Evolutionary conservation across 2,888 invertebrate species (phyloP).

Genomic region (Drosophila algonquin): DNA sequence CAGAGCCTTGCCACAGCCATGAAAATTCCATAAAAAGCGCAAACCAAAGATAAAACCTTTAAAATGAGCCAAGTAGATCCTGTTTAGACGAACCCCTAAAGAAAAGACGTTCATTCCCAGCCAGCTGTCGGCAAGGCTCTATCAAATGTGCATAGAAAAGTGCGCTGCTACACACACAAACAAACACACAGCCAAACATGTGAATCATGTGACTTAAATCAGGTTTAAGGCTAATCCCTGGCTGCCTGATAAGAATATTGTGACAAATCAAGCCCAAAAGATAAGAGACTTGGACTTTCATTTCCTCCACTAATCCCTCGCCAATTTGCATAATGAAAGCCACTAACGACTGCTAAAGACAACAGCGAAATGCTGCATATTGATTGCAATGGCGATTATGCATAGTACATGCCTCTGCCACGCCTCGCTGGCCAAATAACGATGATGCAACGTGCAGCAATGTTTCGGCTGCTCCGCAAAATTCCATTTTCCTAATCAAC

Average conservation of each 20-base stretch:
- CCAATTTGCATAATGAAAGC: not conserved
- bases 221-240: no score
- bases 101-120: no score
- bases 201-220: no score
- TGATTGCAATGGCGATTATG: constrained; percentile 45
- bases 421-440: constrained; percentile 46
- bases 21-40: not conserved
- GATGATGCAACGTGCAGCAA: constrained; percentile 61
- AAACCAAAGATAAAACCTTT: no score
- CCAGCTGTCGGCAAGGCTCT: no score
- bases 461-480: constrained; percentile 34
- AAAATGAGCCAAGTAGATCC: no score
- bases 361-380: constrained; percentile 8
- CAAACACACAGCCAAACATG: no score
- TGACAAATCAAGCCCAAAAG: not conserved
- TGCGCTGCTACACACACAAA: no score
- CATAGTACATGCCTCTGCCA: constrained; percentile 30
- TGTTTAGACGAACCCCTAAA: no score
- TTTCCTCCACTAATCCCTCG: not conserved
- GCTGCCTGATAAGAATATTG: no score
- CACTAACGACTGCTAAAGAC: not conserved
- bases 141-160: no score
- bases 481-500: constrained; percentile 51
- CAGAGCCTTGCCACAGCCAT: not conserved
- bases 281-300: not conserved